Evolutionary conservation across 2,888 invertebrate genomes (phyloP), one percentile per base, ranked within the genome.

Genomic region (Gibbula magus): DNA sequence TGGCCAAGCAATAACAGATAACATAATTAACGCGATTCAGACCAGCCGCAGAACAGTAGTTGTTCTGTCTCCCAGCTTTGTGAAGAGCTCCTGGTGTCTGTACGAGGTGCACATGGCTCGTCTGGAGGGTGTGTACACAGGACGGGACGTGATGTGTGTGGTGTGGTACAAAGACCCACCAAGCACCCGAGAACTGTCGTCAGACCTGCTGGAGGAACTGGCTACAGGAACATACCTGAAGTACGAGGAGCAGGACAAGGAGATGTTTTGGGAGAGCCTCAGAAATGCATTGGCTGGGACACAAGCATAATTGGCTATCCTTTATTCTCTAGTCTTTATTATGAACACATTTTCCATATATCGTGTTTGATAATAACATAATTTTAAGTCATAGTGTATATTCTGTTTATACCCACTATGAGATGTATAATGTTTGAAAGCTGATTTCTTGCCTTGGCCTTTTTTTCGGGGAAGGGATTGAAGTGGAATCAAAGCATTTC

Each of bases 41-140:
- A 79, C 78, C 20, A 80, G 80, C 18, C 52, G 75, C 8, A 82
- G 80, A 54, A 82, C 83, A 7, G 16, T 84, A 20, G 77, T 84
- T 22, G n/a, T 83, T 8, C 52, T 84, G 39, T 79, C 83, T 10
- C 52, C 66, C 2, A 67, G 35, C 22, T 84, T 83, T 78, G 54
- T 84, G 22, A 39, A 52, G 2, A 83, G 83, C 61, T 75, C 81
- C 32, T 84, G 84, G 84, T 84, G 84, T 51, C 53, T 79, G 16
- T 84, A 79, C 51, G 84, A 84, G 74, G 78, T 84, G 78, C 80
- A 84, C 29, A 83, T 84, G 82, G 84, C 83, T 0, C 77, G 79
- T 16, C 79, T 84, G 77, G 81, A 83, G 74, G 81, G 83, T 73
- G 66, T 86, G n/a, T 79, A 84, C 53, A 81, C 80, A 29, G 82